Conservation (phyloP, 1,140 invertebrate genomes). For the Cotesia glomerata region DNA sequence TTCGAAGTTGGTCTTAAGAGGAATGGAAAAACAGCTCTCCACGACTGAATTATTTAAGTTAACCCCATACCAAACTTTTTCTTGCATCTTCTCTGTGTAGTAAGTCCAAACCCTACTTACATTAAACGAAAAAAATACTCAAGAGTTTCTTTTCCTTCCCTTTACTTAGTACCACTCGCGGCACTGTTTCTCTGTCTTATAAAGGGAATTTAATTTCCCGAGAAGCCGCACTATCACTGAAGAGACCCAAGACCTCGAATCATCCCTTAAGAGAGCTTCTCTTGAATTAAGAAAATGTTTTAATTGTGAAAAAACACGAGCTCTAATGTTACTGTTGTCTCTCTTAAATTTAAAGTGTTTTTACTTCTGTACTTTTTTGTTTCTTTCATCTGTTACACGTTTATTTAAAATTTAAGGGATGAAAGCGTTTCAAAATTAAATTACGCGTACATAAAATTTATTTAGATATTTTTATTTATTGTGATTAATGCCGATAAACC, state of each 20-base stretch:
- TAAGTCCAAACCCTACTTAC: constrained; percentile 21
- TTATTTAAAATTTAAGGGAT: neutral
- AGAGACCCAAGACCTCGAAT: constrained; percentile 10
- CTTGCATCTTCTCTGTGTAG: constrained; percentile 6
- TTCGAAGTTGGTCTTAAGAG: constrained; percentile 9
- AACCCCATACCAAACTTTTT: neutral
- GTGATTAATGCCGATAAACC: no score
- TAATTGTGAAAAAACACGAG: constrained; percentile 33
- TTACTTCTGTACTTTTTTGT: neutral
- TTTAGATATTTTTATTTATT: no score
- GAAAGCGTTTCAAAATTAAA: neutral
- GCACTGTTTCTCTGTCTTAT: constrained; percentile 11
- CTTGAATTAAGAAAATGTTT: constrained; percentile 30
- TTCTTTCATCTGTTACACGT: neutral
- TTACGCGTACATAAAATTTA: neutral
- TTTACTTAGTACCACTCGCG: neutral
- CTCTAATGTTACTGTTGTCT: neutral
- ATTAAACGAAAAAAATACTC: constrained; percentile 26
- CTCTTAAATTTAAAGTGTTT: neutral
- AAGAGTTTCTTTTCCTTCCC: neutral
- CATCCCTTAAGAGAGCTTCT: neutral
- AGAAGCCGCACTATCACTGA: constrained; percentile 13
- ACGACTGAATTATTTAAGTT: constrained; percentile 51
- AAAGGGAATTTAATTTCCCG: constrained; percentile 51
- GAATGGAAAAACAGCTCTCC: constrained; percentile 20